These are phyloP conservation scores for Acholoe squamosa DNA, from an alignment of 2,888 invertebrate species.

Conservation along the genomic window DNA sequence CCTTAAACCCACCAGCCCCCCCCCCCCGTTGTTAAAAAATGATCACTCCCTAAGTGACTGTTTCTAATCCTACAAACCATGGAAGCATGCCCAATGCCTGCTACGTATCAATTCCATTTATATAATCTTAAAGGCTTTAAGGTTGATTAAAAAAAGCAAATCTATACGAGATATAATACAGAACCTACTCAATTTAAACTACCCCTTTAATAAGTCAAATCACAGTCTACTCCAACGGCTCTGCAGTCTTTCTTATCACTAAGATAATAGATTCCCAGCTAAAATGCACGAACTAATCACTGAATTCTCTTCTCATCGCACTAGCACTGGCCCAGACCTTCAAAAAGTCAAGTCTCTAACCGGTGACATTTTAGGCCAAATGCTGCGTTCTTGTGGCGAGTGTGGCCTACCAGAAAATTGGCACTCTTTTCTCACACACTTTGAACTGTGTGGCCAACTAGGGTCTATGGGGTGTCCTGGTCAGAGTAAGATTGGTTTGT, in stretches of 20 bases:
- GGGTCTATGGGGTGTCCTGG: not conserved
- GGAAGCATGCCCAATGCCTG: no score
- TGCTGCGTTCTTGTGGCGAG: conserved; percentile 12
- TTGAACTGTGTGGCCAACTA: conserved; percentile 29
- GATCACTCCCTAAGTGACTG: no score
- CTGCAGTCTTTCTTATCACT: not conserved
- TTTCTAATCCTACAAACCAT: no score
- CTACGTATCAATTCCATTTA: no score
- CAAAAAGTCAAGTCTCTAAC: not conserved
- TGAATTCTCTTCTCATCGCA: not conserved
- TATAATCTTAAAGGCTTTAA: no score
- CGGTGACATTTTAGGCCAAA: conserved; percentile 54
- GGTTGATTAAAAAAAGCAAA: no score
- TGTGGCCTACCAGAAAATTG: conserved; percentile 52
- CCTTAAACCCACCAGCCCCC: no score
- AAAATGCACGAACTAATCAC: not conserved
- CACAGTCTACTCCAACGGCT: not conserved
- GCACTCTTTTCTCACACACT: conserved; percentile 16
- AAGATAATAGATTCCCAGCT: not conserved
- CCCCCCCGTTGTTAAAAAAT: no score
- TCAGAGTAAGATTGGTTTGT: not conserved
- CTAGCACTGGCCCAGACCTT: not conserved
- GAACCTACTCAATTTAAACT: no score
- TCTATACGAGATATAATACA: no score
- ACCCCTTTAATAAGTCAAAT: no score